Base-by-base conservation (phyloP, 2,113 vertebrate genomes). In the Melanotaenia duboulayi region DNA sequence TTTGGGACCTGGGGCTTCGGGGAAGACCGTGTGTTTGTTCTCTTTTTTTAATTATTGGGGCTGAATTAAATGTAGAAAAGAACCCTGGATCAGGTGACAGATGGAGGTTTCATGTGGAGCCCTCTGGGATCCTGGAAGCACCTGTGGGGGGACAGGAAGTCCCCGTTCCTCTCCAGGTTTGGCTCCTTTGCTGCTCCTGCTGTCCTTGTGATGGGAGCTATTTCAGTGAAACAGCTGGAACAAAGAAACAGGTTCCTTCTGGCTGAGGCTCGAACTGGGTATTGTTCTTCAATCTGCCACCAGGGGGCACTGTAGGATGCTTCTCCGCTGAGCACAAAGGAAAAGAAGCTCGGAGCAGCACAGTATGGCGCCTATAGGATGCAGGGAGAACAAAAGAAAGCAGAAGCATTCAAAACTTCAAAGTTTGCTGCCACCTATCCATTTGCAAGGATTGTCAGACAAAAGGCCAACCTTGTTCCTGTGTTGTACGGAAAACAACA, bases 361-460 rank as follows among this genome's bases (percentile, higher is more conserved):
- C 8, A 24, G 13, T 80, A 58, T 65, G n/a, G 71, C 64, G 16
- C 10, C 62, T 73, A 67, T 64, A 81, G 39, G 57, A 40, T 70
- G 48, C 39, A 70, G 42, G 7, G 69, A 83, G 85, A 84, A 88
- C 87, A 91, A 91, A 89, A 86, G 87, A 82, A 64, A 42, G 58
- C 50, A 57, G 35, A 70, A 46, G 52, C 28, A 2, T 62, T 71
- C 54, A 65, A 44, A 46, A 60, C 48, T 40, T 71, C 42, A 52
- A 37, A 71, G 42, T 77, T 68, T 50, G 4, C 40, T 5, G 19
- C 19, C 16, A 2, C 17, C 11, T 25, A 1, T 61, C 16, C 5
- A 40, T 60, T 61, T 57, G 56, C 23, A 25, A 50, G 12, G 28
- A 7, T 28, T 11, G 44, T 40, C 46, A 60, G 51, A 71, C 22